Base-by-base conservation (phyloP, 2,888 invertebrate genomes). In the Drosophila meridionalis region DNA sequence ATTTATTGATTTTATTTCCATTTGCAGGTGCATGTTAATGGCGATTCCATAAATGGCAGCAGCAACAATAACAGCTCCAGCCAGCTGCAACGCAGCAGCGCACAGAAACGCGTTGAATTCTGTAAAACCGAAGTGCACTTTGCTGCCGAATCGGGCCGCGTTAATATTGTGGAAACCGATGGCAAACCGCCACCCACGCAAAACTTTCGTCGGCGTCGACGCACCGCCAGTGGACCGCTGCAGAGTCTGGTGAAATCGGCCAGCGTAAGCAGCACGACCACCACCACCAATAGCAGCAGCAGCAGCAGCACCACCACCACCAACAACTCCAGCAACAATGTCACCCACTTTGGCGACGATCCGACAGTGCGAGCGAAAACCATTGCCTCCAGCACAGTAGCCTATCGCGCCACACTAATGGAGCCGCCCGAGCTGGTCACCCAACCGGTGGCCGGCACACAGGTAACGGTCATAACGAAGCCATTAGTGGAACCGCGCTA, bases 121-220 rank as follows among this genome's bases (percentile, higher is more conserved):
- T 97, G 97, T 91, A 97, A 97, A 93, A 97, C 97, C 0, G 97
- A 97, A 93, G 95, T 97, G 34, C 97, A 97, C 92, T 97, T 97
- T 91, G 96, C 97, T 0, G 96, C 97, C 20, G 97, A 97, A 91
- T 96, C 97, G 2, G 97, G 97, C 0, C 95, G 95, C 84, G 96
- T 97, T 0, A 97, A 97, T 90, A 97, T 97, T 69, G 97, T 97
- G 40, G 97, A 97, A 90, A 97, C 97, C 0, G 97, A 97, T 92
- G 97, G 96, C 75, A 97, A 97, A 92, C 97, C 97, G 52, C 97
- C 97, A 11, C 97, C 97, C 6, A 96, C 96, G 1, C 96, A 96
- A 90, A 96, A 96, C 91, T 97, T 97, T 91, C 94, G 97, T 74
- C 94, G 96, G 86, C 94, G 96, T 78, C 94, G 96, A 80, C 93